These are phyloP conservation scores for Oenanthe melanoleuca DNA, from an alignment of 2,113 vertebrate genomes.

Conservation along the genomic window DNA sequence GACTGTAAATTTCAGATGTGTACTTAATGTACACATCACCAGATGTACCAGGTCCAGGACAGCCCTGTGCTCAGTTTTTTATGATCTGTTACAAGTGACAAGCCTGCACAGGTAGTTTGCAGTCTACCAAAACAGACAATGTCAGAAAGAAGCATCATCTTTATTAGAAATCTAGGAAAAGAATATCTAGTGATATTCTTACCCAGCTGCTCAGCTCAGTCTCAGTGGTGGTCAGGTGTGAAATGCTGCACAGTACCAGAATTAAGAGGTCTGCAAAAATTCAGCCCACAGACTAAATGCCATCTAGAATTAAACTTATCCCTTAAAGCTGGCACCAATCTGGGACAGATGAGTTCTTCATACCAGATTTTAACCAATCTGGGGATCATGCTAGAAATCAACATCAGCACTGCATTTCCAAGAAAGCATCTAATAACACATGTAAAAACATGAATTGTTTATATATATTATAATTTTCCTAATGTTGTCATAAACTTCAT, in stretches of 20 bases:
- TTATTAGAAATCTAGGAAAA: not conserved
- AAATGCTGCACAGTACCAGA: not conserved
- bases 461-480: not conserved
- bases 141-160: not conserved
- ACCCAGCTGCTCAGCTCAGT: not conserved
- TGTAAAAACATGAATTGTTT: not conserved
- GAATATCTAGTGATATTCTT: not conserved
- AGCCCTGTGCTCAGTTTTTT: not conserved
- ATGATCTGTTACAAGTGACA: not conserved
- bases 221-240: not conserved
- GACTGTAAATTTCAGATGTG: not conserved
- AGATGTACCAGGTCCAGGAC: not conserved
- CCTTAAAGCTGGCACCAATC: not conserved
- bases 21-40: not conserved
- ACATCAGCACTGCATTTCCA: not conserved
- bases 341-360: not conserved
- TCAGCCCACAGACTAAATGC: not conserved
- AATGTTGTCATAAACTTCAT: not conserved
- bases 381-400: not conserved
- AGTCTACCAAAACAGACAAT: not conserved
- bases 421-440: not conserved
- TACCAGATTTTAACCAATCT: not conserved
- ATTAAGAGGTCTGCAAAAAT: not conserved
- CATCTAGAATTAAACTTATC: not conserved
- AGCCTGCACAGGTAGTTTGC: not conserved